Percentiles rank a stretch among this genome's conserved stretches.
Evolutionary conservation across 2,797 vertebrate species (phyloP).

Genomic region (Capromys pilorides): DNA sequence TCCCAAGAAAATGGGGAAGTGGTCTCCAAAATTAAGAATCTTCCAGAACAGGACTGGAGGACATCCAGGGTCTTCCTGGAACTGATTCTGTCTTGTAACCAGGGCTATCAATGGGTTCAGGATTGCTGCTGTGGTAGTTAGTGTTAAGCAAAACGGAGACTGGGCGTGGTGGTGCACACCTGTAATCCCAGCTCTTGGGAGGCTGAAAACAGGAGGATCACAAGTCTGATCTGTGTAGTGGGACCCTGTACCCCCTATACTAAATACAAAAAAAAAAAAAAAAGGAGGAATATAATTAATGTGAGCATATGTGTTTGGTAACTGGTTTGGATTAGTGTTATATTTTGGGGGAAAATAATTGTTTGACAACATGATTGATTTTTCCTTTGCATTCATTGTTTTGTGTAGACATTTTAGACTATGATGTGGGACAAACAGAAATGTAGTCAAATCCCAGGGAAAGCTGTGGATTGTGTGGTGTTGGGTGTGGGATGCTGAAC

Average conservation of each 20-base stretch:
- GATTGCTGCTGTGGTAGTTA: background rate
- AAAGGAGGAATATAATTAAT: background rate
- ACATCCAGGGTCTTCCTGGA: background rate
- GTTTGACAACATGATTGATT: background rate
- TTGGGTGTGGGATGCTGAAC: background rate
- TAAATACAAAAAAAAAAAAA: background rate
- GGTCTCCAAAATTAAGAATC: background rate
- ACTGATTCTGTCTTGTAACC: background rate
- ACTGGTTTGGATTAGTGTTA: background rate
- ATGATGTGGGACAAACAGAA: background rate
- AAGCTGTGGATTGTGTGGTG: background rate
- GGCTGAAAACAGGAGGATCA: no score
- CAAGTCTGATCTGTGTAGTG: no score
- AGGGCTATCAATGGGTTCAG: background rate
- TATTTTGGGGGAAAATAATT: background rate
- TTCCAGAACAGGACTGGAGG: background rate
- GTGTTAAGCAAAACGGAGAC: background rate
- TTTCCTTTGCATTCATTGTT: background rate
- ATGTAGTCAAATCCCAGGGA: background rate
- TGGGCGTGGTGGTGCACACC: no score
- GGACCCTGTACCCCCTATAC: no score
- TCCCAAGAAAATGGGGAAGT: background rate
- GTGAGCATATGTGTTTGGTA: background rate
- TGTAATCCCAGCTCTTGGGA: no score
- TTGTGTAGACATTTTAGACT: background rate